phyloP scores from a whole-genome alignment of 2,113 vertebrate species.

The Australoheros scitulus region DNA sequence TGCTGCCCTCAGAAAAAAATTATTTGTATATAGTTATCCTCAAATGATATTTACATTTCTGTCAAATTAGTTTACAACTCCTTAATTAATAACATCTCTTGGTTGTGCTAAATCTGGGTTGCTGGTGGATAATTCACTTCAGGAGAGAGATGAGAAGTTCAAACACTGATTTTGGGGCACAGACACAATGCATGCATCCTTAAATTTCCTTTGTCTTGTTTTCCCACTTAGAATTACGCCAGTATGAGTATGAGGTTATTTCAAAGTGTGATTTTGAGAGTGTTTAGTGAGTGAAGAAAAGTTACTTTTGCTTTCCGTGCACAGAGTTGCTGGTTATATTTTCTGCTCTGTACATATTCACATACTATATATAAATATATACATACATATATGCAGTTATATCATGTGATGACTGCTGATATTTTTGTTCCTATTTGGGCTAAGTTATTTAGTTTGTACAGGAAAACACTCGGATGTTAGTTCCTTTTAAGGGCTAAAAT shows the following conservation, averaged over 20 bases:
- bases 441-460: constrained; percentile 50
- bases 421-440: constrained; percentile 26
- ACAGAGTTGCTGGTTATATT: constrained; percentile 46
- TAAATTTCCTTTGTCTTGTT: neutral
- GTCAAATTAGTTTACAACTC: neutral
- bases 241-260: neutral
- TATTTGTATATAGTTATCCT: neutral
- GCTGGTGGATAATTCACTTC: neutral
- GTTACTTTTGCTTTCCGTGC: constrained; percentile 11
- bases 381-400: constrained; percentile 12
- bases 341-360: constrained; percentile 60
- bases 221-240: neutral
- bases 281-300: constrained; percentile 29
- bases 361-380: constrained; percentile 49
- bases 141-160: neutral
- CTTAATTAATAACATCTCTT: neutral
- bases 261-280: neutral
- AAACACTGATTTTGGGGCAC: neutral
- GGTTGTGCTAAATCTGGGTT: neutral
- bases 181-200: neutral
- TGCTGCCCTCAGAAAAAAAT: neutral
- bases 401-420: constrained; percentile 27
- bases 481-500: constrained; percentile 23
- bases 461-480: neutral
- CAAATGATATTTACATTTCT: neutral